A percentile compares a stretch with the other conserved stretches of the same genome.
phyloP scores from a whole-genome alignment of 2,888 invertebrate genomes.

The Cosmorhoe ocellata region DNA sequence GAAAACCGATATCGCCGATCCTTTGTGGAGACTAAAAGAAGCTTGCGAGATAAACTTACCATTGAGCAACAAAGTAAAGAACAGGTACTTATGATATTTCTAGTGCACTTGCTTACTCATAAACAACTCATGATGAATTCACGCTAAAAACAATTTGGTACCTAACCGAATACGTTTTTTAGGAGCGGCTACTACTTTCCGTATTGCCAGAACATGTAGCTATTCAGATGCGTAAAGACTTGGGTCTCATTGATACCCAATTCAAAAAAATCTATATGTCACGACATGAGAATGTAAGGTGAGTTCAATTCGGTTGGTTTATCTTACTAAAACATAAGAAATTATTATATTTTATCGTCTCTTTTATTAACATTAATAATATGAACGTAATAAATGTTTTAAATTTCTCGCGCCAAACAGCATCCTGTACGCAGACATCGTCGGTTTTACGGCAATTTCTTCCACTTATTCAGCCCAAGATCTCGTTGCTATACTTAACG shows the following conservation, averaged over 20 bases:
- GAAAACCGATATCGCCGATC: slow-evolving; percentile 94
- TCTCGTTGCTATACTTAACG: slow-evolving; percentile 96
- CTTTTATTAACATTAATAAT: no score
- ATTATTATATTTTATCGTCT: no score
- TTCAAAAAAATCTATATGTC: slow-evolving; percentile 99
- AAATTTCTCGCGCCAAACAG: slow-evolving; percentile 67
- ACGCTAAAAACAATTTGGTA: no score
- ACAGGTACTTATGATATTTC: slow-evolving; percentile 83
- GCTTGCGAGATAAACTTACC: slow-evolving; percentile 94
- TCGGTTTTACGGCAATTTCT: slow-evolving; percentile 98
- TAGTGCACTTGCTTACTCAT: neutral
- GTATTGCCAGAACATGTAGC: slow-evolving; percentile 98
- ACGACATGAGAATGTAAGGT: slow-evolving; percentile 97
- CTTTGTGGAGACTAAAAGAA: slow-evolving; percentile 94
- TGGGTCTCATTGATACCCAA: slow-evolving; percentile 95
- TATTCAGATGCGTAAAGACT: slow-evolving; percentile 96
- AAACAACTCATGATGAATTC: no score
- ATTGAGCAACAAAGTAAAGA: slow-evolving; percentile 97
- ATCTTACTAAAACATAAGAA: no score
- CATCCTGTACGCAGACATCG: slow-evolving; percentile 98
- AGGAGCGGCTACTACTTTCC: slow-evolving; percentile 95
- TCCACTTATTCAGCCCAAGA: slow-evolving; percentile 98
- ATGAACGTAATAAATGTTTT: no score
- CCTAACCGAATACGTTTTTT: slow-evolving; percentile 48
- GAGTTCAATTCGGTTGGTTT: slow-evolving; percentile 42